Conservation (phyloP, 2,888 invertebrate species). For the Cartodere bifasciata region DNA sequence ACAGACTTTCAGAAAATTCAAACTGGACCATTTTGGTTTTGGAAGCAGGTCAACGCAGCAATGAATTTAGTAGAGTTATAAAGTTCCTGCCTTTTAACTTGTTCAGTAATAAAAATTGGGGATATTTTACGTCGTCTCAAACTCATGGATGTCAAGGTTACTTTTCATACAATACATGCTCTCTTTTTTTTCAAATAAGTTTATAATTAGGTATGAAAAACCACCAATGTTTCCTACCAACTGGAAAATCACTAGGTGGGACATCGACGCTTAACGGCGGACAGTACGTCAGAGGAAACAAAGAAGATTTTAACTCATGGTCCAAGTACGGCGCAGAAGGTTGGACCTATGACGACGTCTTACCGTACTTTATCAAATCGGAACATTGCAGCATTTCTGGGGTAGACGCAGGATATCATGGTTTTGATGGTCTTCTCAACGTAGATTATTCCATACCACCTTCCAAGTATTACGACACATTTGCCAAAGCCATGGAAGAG, state of each 20-base stretch:
- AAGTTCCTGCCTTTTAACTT: constrained; percentile 63
- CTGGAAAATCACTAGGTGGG: constrained; percentile 75
- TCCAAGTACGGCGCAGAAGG: constrained; percentile 63
- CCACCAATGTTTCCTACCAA: constrained; percentile 65
- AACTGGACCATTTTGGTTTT: constrained; percentile 17
- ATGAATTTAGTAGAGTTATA: constrained; percentile 68
- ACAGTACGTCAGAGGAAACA: constrained; percentile 68
- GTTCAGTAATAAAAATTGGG: constrained; percentile 74
- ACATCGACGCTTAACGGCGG: too few species aligned
- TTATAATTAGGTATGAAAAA: constrained; percentile 50
- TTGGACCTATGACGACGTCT: constrained; percentile 71
- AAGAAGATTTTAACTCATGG: constrained; percentile 73
- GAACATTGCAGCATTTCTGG: constrained; percentile 67
- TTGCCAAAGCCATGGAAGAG: constrained; percentile 62
- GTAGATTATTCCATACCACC: constrained; percentile 66
- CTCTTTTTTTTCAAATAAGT: not conserved
- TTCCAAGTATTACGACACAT: constrained; percentile 39
- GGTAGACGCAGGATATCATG: constrained; percentile 45
- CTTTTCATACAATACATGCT: not conserved
- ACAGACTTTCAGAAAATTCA: constrained; percentile 15
- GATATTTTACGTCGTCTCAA: constrained; percentile 37
- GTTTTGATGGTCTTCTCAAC: constrained; percentile 55
- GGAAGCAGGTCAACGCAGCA: constrained; percentile 46
- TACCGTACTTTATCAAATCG: constrained; percentile 75
- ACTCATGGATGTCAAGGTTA: constrained; percentile 11